Percentiles rank a stretch among this genome's conserved stretches.
Conservation (phyloP, 2,888 invertebrate genomes). For the Leuctra nigra region DNA sequence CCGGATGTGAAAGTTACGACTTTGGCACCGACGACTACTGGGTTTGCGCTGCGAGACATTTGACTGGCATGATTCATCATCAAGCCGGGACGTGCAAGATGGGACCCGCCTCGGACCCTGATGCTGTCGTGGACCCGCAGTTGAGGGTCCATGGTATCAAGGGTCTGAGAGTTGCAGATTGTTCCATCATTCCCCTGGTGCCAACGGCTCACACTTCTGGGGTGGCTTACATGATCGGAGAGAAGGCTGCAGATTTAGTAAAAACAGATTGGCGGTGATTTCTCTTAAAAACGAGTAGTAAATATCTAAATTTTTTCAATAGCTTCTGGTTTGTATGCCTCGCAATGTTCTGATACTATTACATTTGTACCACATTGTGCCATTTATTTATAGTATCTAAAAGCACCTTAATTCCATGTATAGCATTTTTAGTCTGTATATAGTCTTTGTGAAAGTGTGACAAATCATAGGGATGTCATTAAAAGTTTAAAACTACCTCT, state of each 20-base stretch:
- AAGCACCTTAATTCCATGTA: no score
- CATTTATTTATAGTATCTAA: no score
- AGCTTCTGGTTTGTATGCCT: no score
- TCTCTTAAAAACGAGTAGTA: no score
- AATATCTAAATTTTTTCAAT: no score
- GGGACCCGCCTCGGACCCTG: conserved; percentile 71
- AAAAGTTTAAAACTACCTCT: no score
- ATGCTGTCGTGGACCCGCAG: conserved; percentile 76
- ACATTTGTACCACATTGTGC: no score
- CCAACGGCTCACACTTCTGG: conserved; percentile 87
- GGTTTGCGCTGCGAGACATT: conserved; percentile 78
- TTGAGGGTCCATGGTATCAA: conserved; percentile 65
- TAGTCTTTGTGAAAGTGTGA: no score
- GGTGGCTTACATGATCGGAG: conserved; percentile 84
- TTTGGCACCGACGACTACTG: conserved; percentile 77
- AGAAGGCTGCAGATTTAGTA: conserved; percentile 79
- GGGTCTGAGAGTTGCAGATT: conserved; percentile 76
- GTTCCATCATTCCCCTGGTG: conserved; percentile 83
- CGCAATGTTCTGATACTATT: no score
- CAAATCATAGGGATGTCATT: no score
- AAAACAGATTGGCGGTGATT: conserved; percentile 88
- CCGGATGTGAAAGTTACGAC: conserved; percentile 64
- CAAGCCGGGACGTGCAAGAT: conserved; percentile 84
- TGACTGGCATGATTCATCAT: conserved; percentile 87
- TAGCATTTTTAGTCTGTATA: no score